These are phyloP conservation scores for Tenualosa thibaudeaui DNA, from an alignment of 2,797 vertebrate genomes.

Conservation along the genomic window DNA sequence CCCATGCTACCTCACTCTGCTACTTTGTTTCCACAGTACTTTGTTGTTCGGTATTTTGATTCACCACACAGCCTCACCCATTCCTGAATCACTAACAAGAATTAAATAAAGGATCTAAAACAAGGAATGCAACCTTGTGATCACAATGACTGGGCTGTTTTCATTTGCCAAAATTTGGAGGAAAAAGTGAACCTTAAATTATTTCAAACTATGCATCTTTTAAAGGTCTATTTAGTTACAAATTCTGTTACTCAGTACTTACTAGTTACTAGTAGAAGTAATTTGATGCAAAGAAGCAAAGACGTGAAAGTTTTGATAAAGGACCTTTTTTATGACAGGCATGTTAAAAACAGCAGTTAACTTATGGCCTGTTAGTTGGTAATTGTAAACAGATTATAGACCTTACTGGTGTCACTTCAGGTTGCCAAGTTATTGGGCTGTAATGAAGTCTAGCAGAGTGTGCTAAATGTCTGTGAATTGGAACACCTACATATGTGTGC, in stretches of 20 bases:
- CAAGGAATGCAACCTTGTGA: slow-evolving; percentile 10
- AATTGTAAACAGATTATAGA: slow-evolving; percentile 26
- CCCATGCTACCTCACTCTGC: neutral
- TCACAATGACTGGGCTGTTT: neutral
- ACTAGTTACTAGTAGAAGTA: neutral
- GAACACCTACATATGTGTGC: neutral
- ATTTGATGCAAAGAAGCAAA: neutral
- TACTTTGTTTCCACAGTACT: neutral
- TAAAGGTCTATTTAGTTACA: neutral
- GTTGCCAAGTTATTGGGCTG: slow-evolving; percentile 24
- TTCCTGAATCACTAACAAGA: neutral
- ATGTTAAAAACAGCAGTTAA: slow-evolving; percentile 22
- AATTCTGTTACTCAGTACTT: neutral
- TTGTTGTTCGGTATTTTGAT: slow-evolving; percentile 1
- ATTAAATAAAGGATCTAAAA: slow-evolving; percentile 9
- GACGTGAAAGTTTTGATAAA: neutral
- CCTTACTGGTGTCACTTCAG: slow-evolving; percentile 23
- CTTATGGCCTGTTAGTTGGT: slow-evolving; percentile 2
- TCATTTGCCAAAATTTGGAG: neutral
- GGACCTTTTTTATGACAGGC: neutral
- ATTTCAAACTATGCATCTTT: neutral
- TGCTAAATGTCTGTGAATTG: neutral
- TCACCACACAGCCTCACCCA: neutral
- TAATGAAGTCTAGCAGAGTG: neutral
- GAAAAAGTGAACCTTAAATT: neutral